Evolutionary conservation across 2,113 vertebrate species (phyloP).

Genomic region (Mola mola): DNA sequence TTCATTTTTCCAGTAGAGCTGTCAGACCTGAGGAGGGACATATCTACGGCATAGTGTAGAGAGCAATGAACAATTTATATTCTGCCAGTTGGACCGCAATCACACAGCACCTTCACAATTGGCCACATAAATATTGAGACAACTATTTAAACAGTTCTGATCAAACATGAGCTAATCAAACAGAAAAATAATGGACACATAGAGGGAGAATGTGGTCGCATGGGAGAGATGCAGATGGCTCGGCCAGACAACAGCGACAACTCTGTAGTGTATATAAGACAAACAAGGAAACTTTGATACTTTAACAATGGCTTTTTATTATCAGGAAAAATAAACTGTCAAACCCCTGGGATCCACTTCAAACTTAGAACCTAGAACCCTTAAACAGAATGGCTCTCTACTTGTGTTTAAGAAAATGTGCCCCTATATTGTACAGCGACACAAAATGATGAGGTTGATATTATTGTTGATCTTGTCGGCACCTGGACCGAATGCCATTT

Average conservation of each 20-base stretch:
- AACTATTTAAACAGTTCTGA: constrained; percentile 62
- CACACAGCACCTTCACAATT: constrained; percentile 46
- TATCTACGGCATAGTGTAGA: not conserved
- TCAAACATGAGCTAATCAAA: constrained; percentile 59
- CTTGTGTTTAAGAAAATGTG: too few relatives aligned
- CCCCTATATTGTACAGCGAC: too few relatives aligned
- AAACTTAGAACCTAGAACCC: too few relatives aligned
- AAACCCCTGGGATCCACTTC: too few relatives aligned
- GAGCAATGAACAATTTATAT: constrained; percentile 34
- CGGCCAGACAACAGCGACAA: not conserved
- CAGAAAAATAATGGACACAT: constrained; percentile 26
- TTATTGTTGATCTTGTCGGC: constrained; percentile 1
- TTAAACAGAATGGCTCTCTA: too few relatives aligned
- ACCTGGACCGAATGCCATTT: constrained; percentile 7
- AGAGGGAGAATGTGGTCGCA: not conserved
- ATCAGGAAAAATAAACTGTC: too few relatives aligned
- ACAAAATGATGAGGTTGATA: too few relatives aligned
- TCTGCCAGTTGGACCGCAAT: constrained; percentile 40
- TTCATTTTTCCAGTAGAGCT: constrained; percentile 51
- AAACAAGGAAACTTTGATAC: too few relatives aligned
- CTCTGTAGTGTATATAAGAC: too few relatives aligned
- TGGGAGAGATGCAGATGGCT: constrained; percentile 8
- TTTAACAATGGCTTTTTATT: too few relatives aligned
- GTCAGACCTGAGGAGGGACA: constrained; percentile 38
- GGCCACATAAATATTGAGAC: constrained; percentile 61